A percentile compares a stretch with the other conserved stretches of the same genome.
Evolutionary conservation across 1,140 invertebrate species (phyloP).

Genomic region (Vollenhovia emeryi): DNA sequence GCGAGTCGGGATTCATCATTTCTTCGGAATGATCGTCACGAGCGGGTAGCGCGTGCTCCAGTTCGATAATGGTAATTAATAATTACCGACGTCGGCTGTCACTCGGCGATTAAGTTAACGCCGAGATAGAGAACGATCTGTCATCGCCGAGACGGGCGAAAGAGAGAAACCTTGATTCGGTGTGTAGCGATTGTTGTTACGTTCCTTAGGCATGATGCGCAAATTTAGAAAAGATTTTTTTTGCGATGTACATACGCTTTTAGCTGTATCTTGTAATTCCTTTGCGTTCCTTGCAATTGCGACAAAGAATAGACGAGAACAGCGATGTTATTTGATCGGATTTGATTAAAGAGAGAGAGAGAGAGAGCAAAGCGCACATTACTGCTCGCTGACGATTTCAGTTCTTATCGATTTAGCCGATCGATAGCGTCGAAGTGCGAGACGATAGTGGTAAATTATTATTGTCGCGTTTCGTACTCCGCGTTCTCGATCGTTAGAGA

Average conservation of each 20-base stretch:
- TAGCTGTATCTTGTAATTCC: not conserved
- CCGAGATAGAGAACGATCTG: not conserved
- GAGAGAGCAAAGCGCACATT: not conserved
- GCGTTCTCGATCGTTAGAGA: slow-evolving; percentile 39
- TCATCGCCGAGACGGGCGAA: slow-evolving; percentile 2
- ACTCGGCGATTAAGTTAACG: not conserved
- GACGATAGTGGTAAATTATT: slow-evolving; percentile 39
- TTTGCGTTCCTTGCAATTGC: not conserved
- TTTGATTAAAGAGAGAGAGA: not conserved
- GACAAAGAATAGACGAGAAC: not conserved
- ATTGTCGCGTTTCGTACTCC: slow-evolving; percentile 15
- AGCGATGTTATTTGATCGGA: not conserved
- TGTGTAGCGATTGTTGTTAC: slow-evolving; percentile 1
- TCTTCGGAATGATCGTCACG: slow-evolving; percentile 68
- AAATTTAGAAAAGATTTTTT: slow-evolving; percentile 22
- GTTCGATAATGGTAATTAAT: slow-evolving; percentile 39
- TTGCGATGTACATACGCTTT: not conserved
- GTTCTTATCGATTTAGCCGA: slow-evolving; percentile 30
- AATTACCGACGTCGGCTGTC: not conserved
- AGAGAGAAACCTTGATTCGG: not conserved
- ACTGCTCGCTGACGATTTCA: slow-evolving; percentile 49
- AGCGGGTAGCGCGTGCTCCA: slow-evolving; percentile 57
- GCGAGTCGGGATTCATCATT: slow-evolving; percentile 35
- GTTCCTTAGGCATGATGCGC: not conserved
- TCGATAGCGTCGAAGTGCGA: slow-evolving; percentile 21